Percentiles rank a stretch among this genome's conserved stretches.
Evolutionary conservation across 2,888 invertebrate species (phyloP).

Genomic region (Cataglyphis cursor): DNA sequence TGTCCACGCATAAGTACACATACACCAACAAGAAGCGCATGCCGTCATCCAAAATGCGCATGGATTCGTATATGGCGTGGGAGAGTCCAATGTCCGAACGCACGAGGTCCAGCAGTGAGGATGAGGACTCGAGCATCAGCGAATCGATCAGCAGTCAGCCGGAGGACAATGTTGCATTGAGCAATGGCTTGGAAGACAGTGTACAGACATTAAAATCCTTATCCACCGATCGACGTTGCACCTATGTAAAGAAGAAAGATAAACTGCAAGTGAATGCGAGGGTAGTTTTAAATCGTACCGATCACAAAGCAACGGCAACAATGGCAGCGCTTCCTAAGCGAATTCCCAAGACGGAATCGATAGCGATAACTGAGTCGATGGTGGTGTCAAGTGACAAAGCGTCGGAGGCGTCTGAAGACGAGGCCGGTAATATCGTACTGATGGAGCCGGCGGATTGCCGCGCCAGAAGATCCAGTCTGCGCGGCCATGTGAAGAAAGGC

Average conservation of each 20-base stretch:
- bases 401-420: conserved; percentile 83
- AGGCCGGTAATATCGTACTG: conserved; percentile 77
- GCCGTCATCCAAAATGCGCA: conserved; percentile 78
- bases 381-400: conserved; percentile 80
- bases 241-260: conserved; percentile 80
- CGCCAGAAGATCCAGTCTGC: conserved; percentile 86
- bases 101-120: conserved; percentile 83
- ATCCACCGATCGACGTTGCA: conserved; percentile 75
- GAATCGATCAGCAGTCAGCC: conserved; percentile 82
- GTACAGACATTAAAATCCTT: conserved; percentile 72
- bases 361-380: conserved; percentile 78
- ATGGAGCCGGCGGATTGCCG: conserved; percentile 81
- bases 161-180: conserved; percentile 77
- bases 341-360: conserved; percentile 75
- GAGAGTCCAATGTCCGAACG: conserved; percentile 84
- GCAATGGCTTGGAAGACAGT: conserved; percentile 81
- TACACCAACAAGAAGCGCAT: conserved; percentile 84
- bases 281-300: conserved; percentile 81
- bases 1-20: conserved; percentile 84
- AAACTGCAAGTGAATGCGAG: conserved; percentile 81
- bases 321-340: conserved; percentile 71
- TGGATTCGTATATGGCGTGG: conserved; percentile 81
- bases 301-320: conserved; percentile 70
- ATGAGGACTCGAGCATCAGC: conserved; percentile 81
- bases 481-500: conserved; percentile 89